phyloP scores from a whole-genome alignment of 1,140 invertebrate genomes.

The Pygmarrhopalites habei region DNA sequence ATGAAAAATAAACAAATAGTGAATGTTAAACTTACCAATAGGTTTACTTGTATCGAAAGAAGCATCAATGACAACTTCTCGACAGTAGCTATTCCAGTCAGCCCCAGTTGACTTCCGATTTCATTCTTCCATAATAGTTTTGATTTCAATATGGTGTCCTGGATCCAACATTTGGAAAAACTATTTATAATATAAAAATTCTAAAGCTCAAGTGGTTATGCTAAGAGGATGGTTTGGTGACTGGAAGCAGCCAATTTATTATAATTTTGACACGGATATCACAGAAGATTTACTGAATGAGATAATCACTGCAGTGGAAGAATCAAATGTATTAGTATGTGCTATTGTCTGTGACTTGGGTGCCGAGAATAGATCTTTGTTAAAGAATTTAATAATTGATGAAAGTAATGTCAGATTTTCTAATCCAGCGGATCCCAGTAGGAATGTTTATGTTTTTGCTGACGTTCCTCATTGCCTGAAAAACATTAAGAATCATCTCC shows the following conservation, averaged over 20 bases:
- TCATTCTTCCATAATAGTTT: no score
- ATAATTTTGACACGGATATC: slow-evolving; percentile 31
- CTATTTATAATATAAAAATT: neutral
- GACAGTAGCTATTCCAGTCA: no score
- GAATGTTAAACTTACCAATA: no score
- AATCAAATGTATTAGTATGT: slow-evolving; percentile 12
- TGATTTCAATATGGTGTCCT: neutral
- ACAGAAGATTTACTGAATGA: slow-evolving; percentile 15
- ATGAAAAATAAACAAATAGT: no score
- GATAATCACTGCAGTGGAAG: slow-evolving; percentile 20
- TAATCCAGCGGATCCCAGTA: slow-evolving; percentile 12
- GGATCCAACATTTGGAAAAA: slow-evolving; percentile 13
- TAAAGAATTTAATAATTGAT: neutral
- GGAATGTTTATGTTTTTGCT: slow-evolving; percentile 33
- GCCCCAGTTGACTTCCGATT: no score
- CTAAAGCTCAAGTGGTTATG: slow-evolving; percentile 33
- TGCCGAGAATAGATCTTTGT: neutral
- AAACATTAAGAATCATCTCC: no score
- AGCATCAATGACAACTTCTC: no score
- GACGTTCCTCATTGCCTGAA: slow-evolving; percentile 38
- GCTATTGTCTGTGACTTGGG: slow-evolving; percentile 25
- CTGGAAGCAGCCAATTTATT: slow-evolving; percentile 38
- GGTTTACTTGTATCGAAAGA: no score
- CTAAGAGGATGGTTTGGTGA: slow-evolving; percentile 20
- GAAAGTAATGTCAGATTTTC: neutral